Conservation (phyloP, 2,888 invertebrate genomes). For the Tribolium freemani region DNA sequence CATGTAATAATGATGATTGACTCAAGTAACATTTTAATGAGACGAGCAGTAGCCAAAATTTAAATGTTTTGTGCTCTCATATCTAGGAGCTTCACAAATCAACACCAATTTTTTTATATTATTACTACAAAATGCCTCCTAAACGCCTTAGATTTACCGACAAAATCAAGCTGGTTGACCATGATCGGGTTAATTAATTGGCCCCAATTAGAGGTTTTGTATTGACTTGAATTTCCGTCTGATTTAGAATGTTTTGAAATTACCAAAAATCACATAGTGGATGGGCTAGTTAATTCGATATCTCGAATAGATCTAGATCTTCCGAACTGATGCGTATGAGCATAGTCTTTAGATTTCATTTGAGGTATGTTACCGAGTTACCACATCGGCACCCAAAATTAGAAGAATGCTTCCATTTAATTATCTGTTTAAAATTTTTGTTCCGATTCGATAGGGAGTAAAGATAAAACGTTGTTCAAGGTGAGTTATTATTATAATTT, state of each 20-base stretch:
- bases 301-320: slow-evolving; percentile 20
- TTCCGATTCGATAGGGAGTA: slow-evolving; percentile 10
- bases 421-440: slow-evolving; percentile 34
- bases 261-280: background rate
- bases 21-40: too few relatives aligned
- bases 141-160: too few relatives aligned
- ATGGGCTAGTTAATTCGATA: background rate
- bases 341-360: slow-evolving; percentile 22
- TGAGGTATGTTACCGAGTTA: background rate
- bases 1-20: background rate
- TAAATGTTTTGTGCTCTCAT: too few relatives aligned
- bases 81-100: too few relatives aligned
- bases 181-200: background rate
- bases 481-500: slow-evolving; percentile 33
- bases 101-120: too few relatives aligned
- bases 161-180: background rate
- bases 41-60: too few relatives aligned
- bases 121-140: too few relatives aligned
- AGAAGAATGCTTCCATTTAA: slow-evolving; percentile 28
- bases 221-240: background rate
- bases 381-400: slow-evolving; percentile 20
- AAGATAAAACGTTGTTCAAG: slow-evolving; percentile 17
- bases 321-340: background rate
- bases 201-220: background rate
- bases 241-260: background rate